phyloP scores from a whole-genome alignment of 2,888 invertebrate genomes.

The Glyphotaelius pellucidus region DNA sequence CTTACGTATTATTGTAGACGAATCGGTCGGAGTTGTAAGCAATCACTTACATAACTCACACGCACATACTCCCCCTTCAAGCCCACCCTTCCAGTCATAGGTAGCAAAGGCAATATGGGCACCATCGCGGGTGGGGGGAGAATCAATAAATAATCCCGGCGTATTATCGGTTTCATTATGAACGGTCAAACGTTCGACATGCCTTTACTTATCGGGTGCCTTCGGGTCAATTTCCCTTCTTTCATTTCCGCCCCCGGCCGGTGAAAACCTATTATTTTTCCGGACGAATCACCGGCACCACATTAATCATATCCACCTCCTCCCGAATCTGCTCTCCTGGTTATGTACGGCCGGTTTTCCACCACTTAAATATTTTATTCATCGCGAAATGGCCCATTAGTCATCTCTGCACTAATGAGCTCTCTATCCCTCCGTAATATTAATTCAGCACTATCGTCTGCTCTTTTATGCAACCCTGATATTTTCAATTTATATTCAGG shows the following conservation, averaged over 20 bases:
- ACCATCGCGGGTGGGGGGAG: not conserved
- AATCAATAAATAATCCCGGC: conserved; percentile 54
- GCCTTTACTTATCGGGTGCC: conserved; percentile 51
- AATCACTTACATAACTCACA: conserved; percentile 10
- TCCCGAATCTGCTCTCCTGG: conserved; percentile 46
- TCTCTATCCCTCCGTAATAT: conserved; percentile 58
- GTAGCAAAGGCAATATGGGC: not conserved
- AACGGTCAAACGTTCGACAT: conserved; percentile 50
- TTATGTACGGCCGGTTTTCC: conserved; percentile 65
- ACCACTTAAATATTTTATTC: conserved; percentile 66
- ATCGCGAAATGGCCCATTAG: conserved; percentile 65
- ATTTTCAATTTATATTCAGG: conserved; percentile 21
- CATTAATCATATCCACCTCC: conserved; percentile 65
- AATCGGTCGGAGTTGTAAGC: not conserved
- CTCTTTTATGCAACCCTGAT: conserved; percentile 52
- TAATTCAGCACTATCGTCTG: conserved; percentile 53
- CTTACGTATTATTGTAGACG: not conserved
- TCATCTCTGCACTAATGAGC: conserved; percentile 63
- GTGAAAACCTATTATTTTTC: conserved; percentile 64
- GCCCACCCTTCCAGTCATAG: conserved; percentile 5
- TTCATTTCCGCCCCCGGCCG: conserved; percentile 54
- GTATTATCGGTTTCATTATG: conserved; percentile 53
- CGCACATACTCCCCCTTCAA: conserved; percentile 10
- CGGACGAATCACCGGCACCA: conserved; percentile 61
- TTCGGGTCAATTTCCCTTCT: conserved; percentile 51